phyloP scores from a whole-genome alignment of 1,140 invertebrate genomes.

The Helicoverpa zea region DNA sequence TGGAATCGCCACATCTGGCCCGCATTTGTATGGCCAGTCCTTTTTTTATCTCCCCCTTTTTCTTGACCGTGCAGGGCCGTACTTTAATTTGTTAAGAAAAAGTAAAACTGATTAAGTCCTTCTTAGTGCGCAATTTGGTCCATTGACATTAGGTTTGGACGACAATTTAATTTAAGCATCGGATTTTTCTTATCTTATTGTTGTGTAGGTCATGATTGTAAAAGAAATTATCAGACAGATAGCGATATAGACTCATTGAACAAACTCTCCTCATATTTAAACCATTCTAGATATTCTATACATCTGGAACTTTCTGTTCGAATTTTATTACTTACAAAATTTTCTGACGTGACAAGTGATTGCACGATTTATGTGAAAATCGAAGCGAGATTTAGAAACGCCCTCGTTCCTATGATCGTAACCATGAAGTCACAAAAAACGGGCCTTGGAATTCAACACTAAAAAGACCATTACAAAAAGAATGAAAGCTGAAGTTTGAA shows the following conservation, averaged over 20 bases:
- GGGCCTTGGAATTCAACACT: constrained; percentile 30
- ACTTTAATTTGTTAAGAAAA: neutral
- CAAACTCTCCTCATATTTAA: neutral
- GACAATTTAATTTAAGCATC: constrained; percentile 19
- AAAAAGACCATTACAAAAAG: constrained; percentile 34
- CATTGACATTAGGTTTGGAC: neutral
- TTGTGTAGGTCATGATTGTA: constrained; percentile 19
- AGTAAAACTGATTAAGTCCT: neutral
- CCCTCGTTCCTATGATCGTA: neutral
- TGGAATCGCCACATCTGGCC: constrained; percentile 68
- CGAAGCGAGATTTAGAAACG: constrained; percentile 15
- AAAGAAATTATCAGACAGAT: neutral
- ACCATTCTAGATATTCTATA: neutral
- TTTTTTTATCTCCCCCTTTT: constrained; percentile 24
- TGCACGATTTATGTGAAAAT: constrained; percentile 17
- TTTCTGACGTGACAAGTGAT: neutral
- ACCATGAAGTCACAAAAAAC: constrained; percentile 32
- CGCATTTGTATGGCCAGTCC: constrained; percentile 53
- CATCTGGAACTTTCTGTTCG: too few species aligned
- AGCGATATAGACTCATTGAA: neutral
- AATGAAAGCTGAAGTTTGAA: constrained; percentile 23
- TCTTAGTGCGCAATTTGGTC: neutral
- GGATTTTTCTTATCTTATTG: constrained; percentile 13
- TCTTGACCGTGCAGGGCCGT: constrained; percentile 28
- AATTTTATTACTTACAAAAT: too few species aligned